Conservation (phyloP, 2,888 invertebrate species). For the Monoplex corrugatus region DNA sequence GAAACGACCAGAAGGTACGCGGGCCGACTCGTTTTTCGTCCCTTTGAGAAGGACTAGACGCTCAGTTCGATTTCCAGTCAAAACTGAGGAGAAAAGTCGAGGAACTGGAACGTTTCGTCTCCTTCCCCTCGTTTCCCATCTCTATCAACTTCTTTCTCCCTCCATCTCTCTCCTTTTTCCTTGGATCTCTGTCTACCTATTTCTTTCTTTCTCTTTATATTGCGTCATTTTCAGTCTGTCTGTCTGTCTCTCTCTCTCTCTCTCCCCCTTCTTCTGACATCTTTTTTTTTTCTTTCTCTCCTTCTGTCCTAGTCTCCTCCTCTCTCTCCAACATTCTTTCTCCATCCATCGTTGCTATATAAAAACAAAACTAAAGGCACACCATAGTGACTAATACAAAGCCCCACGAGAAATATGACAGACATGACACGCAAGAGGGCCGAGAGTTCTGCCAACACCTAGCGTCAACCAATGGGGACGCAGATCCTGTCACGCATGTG, state of each 20-base stretch:
- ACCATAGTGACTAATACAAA: background rate
- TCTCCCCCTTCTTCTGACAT: background rate
- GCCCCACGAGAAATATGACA: too few relatives aligned
- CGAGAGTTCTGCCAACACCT: constrained; percentile 3
- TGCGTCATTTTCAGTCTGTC: background rate
- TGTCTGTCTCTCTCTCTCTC: constrained; percentile 11
- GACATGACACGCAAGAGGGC: background rate
- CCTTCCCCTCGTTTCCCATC: too few relatives aligned
- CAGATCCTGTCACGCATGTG: constrained; percentile 26
- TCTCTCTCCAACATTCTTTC: background rate
- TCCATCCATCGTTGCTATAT: background rate
- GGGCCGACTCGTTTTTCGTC: too few relatives aligned
- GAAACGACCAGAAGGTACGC: too few relatives aligned
- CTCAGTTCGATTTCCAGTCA: too few relatives aligned
- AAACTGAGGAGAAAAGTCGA: too few relatives aligned
- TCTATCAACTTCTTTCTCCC: too few relatives aligned
- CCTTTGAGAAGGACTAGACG: too few relatives aligned
- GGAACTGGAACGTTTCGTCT: too few relatives aligned
- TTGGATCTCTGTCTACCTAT: background rate
- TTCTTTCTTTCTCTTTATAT: background rate
- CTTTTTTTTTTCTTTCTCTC: background rate
- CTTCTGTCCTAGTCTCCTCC: background rate
- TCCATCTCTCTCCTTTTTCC: too few relatives aligned
- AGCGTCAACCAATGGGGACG: constrained; percentile 49
- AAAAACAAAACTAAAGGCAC: background rate